These are phyloP conservation scores for Leucophenga montana DNA, from an alignment of 2,888 invertebrate species.

Conservation along the genomic window DNA sequence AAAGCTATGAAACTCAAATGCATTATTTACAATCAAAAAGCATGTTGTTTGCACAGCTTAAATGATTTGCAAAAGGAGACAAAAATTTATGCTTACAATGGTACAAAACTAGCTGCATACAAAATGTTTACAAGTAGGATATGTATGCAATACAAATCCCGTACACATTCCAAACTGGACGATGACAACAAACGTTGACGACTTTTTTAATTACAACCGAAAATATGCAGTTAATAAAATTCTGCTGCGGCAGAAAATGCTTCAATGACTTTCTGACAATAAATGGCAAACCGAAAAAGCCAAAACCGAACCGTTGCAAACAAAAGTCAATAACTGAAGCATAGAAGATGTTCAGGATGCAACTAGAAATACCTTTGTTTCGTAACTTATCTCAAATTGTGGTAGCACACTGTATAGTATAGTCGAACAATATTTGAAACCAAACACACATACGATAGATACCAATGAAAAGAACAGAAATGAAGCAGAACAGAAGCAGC, in stretches of 20 bases:
- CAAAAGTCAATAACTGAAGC: neutral
- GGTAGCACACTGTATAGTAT: neutral
- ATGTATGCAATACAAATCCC: neutral
- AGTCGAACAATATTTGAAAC: neutral
- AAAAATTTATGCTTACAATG: slow-evolving; percentile 35
- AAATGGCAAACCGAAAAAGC: neutral
- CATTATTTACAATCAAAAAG: slow-evolving; percentile 17
- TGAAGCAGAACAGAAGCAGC: slow-evolving; percentile 46
- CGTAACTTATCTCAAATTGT: too few relatives aligned
- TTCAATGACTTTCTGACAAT: too few relatives aligned
- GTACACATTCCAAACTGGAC: neutral
- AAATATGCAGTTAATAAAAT: slow-evolving; percentile 22
- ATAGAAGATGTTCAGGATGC: too few relatives aligned
- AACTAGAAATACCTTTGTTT: too few relatives aligned
- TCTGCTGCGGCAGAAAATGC: neutral
- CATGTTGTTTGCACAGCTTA: neutral
- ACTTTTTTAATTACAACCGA: slow-evolving; percentile 13
- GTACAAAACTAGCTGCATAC: slow-evolving; percentile 25
- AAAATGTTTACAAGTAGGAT: slow-evolving; percentile 34
- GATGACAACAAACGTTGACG: neutral
- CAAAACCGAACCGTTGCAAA: neutral
- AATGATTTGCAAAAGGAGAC: neutral
- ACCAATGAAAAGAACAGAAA: slow-evolving; percentile 41
- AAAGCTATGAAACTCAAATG: slow-evolving; percentile 36
- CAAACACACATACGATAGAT: neutral